Evolutionary conservation across 2,797 vertebrate species (phyloP), one percentile per base, ranked within the genome.

Genomic region (Kryptolebias ocellatus): DNA sequence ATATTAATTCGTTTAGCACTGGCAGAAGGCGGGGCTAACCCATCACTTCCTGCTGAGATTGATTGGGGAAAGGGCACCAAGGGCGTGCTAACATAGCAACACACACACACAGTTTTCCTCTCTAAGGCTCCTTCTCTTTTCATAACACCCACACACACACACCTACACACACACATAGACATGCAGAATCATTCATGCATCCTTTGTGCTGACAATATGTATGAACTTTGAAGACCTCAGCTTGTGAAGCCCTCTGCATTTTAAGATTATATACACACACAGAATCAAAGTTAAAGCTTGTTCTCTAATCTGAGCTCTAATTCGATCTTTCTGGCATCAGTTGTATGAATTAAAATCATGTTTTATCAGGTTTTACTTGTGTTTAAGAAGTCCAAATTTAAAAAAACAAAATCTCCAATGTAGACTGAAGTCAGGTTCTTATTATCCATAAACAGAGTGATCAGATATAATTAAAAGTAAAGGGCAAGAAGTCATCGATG

Each of bases 1-100:
- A 93, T 93, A 92, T 92, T 91, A 90, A 94, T 93, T 90, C 53
- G 45, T 87, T 89, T 85, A 82, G 70, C 80, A 65, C 74, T 72
- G 67, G 70, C 77, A 85, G 81, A 70, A 86, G 90, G 87, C 67
- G 83, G 81, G 80, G 83, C 82, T 81, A 90, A 89, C 78, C 79
- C 64, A 86, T 84, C 85, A 86, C 86, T 88, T 91, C 85, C 87
- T 87, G 53, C 84, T 78, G 59, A 81, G 88, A 94, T 94, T 92
- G 90, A 94, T 93, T 85, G 74, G 80, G 56, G 46, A 75, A 72
- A 87, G 84, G 84, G 79, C 87, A 86, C 64, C 81, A 86, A 90
- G 89, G 89, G 86, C 82, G 18, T 63, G 70, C 70, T 89, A 83
- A 83, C 80, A 81, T 83, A 84, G 83, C 75, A 69, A 60, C 70